Percentiles rank a stretch among this genome's conserved stretches.
Evolutionary conservation across 2,888 invertebrate species (phyloP).

Genomic region (Didymodactylos carnosus): DNA sequence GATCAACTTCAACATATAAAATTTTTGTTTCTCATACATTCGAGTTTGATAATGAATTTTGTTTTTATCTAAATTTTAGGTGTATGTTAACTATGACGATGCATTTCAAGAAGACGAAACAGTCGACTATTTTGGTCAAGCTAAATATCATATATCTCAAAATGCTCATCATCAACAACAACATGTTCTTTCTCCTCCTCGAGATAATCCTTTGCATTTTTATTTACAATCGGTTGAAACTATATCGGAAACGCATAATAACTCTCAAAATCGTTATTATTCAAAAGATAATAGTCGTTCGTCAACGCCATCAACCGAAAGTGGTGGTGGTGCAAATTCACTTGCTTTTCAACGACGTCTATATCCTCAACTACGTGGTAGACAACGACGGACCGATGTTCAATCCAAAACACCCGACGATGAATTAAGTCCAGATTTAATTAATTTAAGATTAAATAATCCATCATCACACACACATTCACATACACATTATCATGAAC

Average conservation of each 20-base stretch:
- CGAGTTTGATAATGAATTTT: no score
- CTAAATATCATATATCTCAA: no score
- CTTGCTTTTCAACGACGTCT: no score
- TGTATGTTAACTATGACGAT: not conserved
- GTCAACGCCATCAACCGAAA: not conserved
- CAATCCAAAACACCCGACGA: not conserved
- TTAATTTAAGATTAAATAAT: not conserved
- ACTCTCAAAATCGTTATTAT: no score
- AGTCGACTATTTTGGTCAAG: not conserved
- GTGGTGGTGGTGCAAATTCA: no score
- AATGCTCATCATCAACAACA: no score
- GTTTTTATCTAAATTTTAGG: no score
- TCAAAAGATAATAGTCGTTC: not conserved
- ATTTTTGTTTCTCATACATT: no score
- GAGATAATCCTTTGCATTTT: not conserved
- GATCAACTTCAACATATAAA: no score
- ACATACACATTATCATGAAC: not conserved
- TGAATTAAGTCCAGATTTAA: not conserved
- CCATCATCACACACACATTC: no score
- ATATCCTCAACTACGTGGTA: not conserved
- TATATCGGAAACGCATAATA: not conserved
- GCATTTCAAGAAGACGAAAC: not conserved
- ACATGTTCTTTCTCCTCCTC: not conserved
- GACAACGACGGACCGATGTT: not conserved
- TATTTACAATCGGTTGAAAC: not conserved